These are phyloP conservation scores for Ephestia elutella DNA, from an alignment of 1,140 invertebrate genomes.

Conservation along the genomic window DNA sequence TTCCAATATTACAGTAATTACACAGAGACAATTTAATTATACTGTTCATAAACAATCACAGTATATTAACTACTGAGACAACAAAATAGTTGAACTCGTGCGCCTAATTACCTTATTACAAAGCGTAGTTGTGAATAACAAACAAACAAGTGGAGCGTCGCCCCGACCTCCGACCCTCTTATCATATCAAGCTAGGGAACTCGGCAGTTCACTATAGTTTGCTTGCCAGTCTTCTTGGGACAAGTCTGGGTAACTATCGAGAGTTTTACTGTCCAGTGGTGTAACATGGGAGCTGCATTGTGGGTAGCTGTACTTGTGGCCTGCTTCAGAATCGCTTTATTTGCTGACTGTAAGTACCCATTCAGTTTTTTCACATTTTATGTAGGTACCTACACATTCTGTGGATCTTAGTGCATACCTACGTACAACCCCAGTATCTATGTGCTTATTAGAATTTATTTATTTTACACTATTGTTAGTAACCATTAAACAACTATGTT, in stretches of 20 bases:
- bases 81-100: not conserved
- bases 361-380: conserved; percentile 4
- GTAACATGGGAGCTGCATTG: conserved; percentile 11
- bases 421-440: no score
- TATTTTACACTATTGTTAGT: no score
- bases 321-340: conserved; percentile 20
- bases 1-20: no score
- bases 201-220: not conserved
- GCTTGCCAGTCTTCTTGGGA: not conserved
- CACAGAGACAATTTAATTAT: no score
- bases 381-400: not conserved
- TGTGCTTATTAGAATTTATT: no score
- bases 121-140: conserved; percentile 1
- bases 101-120: not conserved
- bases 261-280: not conserved
- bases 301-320: conserved; percentile 17
- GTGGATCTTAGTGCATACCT: no score
- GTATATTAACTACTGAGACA: not conserved
- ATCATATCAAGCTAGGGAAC: not conserved
- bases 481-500: no score
- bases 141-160: not conserved
- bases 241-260: not conserved
- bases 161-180: not conserved
- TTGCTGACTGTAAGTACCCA: conserved; percentile 39
- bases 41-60: no score